Percentiles rank a stretch among this genome's conserved stretches.
Evolutionary conservation across 2,113 vertebrate species (phyloP).

Genomic region (Phrynosoma platyrhinos): DNA sequence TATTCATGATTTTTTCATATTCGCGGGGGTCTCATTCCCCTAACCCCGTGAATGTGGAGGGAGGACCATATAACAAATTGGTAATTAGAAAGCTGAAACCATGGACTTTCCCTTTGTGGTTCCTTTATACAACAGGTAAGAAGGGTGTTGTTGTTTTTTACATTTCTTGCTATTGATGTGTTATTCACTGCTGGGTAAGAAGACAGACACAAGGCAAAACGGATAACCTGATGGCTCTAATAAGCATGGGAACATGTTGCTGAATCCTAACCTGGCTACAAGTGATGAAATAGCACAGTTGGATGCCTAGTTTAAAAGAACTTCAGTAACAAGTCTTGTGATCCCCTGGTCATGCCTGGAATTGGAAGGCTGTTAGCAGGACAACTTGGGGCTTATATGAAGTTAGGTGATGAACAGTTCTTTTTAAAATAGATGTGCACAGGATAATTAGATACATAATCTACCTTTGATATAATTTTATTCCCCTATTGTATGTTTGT

Average conservation of each 20-base stretch:
- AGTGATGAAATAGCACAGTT: background rate
- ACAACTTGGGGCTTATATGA: background rate
- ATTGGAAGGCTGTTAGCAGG: background rate
- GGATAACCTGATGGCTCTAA: background rate
- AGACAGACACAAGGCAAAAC: background rate
- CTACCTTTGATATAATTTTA: background rate
- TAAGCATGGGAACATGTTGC: background rate
- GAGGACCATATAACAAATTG: no score
- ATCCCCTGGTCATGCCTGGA: slow-evolving; percentile 5
- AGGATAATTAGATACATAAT: background rate
- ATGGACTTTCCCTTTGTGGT: background rate
- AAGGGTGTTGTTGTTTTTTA: background rate
- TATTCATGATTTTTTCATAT: no score
- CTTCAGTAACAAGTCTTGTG: background rate
- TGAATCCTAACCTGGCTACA: slow-evolving; percentile 13
- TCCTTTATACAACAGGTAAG: background rate
- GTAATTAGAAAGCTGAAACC: background rate
- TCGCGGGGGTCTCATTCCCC: no score
- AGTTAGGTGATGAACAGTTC: background rate
- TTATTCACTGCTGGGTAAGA: background rate
- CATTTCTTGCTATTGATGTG: background rate
- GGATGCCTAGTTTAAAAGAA: background rate
- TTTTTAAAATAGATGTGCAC: background rate
- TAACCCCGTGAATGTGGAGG: no score
- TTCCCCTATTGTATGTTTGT: background rate